Conservation (phyloP, 1,140 invertebrate genomes). For the Anthonomus grandis region DNA sequence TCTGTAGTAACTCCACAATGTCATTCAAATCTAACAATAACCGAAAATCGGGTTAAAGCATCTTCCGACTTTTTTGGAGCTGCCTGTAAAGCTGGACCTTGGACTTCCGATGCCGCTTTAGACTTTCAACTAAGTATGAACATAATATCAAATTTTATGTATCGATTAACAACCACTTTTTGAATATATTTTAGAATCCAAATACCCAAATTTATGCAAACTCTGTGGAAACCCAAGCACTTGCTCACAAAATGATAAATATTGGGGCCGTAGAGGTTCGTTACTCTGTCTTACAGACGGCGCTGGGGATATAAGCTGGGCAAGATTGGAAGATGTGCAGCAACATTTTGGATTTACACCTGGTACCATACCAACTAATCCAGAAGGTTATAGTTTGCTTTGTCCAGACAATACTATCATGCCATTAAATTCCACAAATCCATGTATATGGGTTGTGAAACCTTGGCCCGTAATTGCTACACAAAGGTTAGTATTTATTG, state of each 20-base stretch:
- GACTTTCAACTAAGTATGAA: constrained; percentile 67
- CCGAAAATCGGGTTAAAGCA: constrained; percentile 68
- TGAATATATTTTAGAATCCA: constrained; percentile 60
- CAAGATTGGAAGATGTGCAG: constrained; percentile 61
- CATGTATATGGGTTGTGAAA: constrained; percentile 74
- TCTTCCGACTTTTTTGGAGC: constrained; percentile 66
- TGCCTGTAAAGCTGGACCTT: constrained; percentile 78
- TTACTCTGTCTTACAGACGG: constrained; percentile 74
- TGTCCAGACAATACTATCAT: constrained; percentile 76
- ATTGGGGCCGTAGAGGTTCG: constrained; percentile 75
- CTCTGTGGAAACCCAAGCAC: constrained; percentile 60
- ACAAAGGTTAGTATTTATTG: constrained; percentile 52
- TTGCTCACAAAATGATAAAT: constrained; percentile 70
- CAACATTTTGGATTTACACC: constrained; percentile 62
- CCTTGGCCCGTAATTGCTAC: constrained; percentile 70
- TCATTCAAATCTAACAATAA: constrained; percentile 59
- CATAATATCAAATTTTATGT: not conserved
- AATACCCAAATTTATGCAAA: constrained; percentile 67
- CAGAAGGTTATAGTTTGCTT: constrained; percentile 64
- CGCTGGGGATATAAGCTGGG: constrained; percentile 77
- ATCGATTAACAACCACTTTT: not conserved
- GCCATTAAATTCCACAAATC: constrained; percentile 54
- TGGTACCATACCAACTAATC: constrained; percentile 43
- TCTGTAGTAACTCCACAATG: constrained; percentile 64
- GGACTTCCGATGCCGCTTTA: constrained; percentile 64